A percentile compares a stretch with the other conserved stretches of the same genome.
Evolutionary conservation across 2,113 vertebrate species (phyloP).

Genomic region (Indicator maculatus): DNA sequence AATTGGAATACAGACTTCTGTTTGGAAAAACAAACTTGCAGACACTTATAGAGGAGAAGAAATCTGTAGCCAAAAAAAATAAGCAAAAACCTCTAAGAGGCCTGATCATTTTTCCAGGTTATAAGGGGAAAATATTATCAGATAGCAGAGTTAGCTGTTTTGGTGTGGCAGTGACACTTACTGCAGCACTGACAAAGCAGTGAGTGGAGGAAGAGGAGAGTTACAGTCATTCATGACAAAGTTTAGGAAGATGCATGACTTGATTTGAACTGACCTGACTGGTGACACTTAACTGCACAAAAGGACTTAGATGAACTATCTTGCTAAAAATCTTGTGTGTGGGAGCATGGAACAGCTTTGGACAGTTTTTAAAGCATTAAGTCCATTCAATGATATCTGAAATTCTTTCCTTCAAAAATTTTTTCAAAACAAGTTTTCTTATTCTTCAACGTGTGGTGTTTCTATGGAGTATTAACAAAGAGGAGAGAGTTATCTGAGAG

Average conservation of each 20-base stretch:
- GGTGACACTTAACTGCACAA: background rate
- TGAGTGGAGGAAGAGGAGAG: background rate
- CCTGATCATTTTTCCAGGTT: background rate
- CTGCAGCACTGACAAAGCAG: background rate
- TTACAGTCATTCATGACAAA: background rate
- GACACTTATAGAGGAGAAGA: background rate
- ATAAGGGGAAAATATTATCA: background rate
- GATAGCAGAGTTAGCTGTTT: accelerated
- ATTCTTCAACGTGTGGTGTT: background rate
- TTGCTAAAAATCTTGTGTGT: background rate
- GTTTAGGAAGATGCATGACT: background rate
- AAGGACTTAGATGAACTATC: background rate
- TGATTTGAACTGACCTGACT: background rate
- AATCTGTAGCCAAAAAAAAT: background rate
- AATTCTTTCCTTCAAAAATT: slow-evolving; percentile 2
- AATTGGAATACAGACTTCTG: background rate
- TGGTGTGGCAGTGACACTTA: accelerated
- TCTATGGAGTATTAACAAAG: background rate
- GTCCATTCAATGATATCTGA: background rate
- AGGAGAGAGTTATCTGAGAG: background rate
- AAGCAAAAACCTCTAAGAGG: background rate
- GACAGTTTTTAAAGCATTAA: background rate
- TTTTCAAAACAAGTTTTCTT: background rate
- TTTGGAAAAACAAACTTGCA: background rate
- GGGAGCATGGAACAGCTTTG: background rate